Percentiles rank a stretch among this genome's conserved stretches.
phyloP scores from a whole-genome alignment of 2,797 vertebrate genomes.

The Lateolabrax maculatus region DNA sequence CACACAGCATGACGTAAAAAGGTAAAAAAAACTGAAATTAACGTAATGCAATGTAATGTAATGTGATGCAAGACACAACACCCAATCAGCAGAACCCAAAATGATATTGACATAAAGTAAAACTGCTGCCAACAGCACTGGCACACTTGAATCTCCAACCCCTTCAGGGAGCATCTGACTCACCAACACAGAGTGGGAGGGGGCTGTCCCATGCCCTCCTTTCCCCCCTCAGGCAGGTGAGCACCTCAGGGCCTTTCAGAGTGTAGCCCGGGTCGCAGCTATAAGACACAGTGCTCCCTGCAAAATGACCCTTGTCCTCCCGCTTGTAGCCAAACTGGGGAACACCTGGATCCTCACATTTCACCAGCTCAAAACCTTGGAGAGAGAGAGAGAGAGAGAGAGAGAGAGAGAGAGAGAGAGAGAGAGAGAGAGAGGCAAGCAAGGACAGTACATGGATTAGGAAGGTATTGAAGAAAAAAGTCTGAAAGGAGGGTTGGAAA shows the following conservation, averaged over 20 bases:
- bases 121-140: not conserved
- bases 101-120: not conserved
- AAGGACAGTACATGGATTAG: not conserved
- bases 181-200: conserved; percentile 94
- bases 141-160: not conserved
- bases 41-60: not conserved
- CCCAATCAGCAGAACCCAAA: not conserved
- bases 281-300: conserved; percentile 94
- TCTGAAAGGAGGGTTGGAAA: not conserved
- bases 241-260: conserved; percentile 88
- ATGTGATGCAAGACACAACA: not conserved
- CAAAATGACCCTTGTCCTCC: conserved; percentile 96
- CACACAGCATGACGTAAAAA: not conserved
- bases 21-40: not conserved
- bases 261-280: conserved; percentile 95
- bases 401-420: not conserved
- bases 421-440: not conserved
- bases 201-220: conserved; percentile 95
- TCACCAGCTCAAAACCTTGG: conserved; percentile 96
- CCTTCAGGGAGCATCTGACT: conserved; percentile 58
- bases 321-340: conserved; percentile 96
- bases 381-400: not conserved
- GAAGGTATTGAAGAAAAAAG: not conserved
- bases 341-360: conserved; percentile 95
- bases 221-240: conserved; percentile 94